Percentiles rank a stretch among this genome's conserved stretches.
Evolutionary conservation across 1,140 invertebrate species (phyloP).

Genomic region (Solenopsis invicta): DNA sequence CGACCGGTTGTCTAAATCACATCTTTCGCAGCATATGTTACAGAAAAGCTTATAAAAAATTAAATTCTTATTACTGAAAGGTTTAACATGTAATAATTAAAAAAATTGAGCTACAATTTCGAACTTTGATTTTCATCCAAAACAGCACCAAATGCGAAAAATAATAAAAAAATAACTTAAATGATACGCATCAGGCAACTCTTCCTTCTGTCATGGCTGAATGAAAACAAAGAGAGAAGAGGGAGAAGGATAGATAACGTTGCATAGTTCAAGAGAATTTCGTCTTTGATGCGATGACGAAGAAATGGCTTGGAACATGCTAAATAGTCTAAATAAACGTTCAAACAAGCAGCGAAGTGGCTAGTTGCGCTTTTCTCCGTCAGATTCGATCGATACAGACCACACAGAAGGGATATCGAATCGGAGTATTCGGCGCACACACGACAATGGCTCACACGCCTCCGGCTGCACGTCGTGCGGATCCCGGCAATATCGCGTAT

Average conservation of each 20-base stretch:
- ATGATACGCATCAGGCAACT: too few relatives aligned
- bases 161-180: too few relatives aligned
- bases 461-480: slow-evolving; percentile 3
- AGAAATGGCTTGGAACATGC: neutral
- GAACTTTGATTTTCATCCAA: too few relatives aligned
- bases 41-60: too few relatives aligned
- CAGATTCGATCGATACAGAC: slow-evolving; percentile 31
- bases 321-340: slow-evolving; percentile 7
- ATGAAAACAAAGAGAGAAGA: neutral
- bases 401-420: slow-evolving; percentile 47
- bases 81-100: too few relatives aligned
- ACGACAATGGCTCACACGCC: slow-evolving; percentile 2
- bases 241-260: neutral
- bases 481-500: slow-evolving; percentile 71
- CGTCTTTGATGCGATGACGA: neutral
- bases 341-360: neutral
- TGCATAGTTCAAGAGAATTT: neutral
- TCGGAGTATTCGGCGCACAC: slow-evolving; percentile 29
- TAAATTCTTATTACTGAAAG: too few relatives aligned
- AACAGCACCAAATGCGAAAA: too few relatives aligned
- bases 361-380: slow-evolving; percentile 27
- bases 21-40: too few relatives aligned
- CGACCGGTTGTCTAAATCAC: too few relatives aligned
- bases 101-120: too few relatives aligned
- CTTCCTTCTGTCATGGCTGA: neutral